Evolutionary conservation across 1,140 invertebrate genomes (phyloP), one percentile per base, ranked within the genome.

Genomic region (Meloidogyne chitwoodi): DNA sequence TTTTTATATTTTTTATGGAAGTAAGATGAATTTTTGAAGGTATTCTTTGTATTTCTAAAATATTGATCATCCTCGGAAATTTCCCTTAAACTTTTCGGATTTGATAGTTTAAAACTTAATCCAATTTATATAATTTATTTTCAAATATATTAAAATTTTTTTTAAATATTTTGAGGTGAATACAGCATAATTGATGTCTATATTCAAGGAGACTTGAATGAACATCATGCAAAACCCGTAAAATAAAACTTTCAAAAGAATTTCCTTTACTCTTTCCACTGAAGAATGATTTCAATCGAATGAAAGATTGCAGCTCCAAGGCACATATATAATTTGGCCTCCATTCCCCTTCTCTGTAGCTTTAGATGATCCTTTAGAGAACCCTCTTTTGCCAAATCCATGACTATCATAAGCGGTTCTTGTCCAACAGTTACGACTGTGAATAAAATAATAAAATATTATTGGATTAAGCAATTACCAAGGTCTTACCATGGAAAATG

Each of bases 141-240:
- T n/a, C n/a, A n/a, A n/a, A n/a, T n/a, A n/a, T n/a, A n/a, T n/a
- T n/a, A n/a, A n/a, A n/a, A n/a, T n/a, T n/a, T n/a, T n/a, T n/a
- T n/a, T n/a, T n/a, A n/a, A n/a, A n/a, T n/a, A n/a, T n/a, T n/a
- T n/a, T n/a, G n/a, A n/a, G n/a, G n/a, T n/a, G n/a, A n/a, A n/a
- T n/a, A n/a, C n/a, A n/a, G n/a, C n/a, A n/a, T n/a, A n/a, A n/a
- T n/a, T n/a, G n/a, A n/a, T n/a, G 84, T 87, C 29, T 86, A 86
- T 71, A 81, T 86, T 31, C 86, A 86, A 76, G 85, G 85, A 61
- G 85, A 85, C 44, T 71, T 87, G 68, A 84, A 87, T 26, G 85
- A 86, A 1, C 77, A 81, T 12, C 66, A 79, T 27, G 77, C 78
- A 56, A 86, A 87, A 76, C 87, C 93, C 77, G 91, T 93, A 65